Evolutionary conservation across 2,888 invertebrate genomes (phyloP), one percentile per base, ranked within the genome.

Genomic region (Lottia scabra): DNA sequence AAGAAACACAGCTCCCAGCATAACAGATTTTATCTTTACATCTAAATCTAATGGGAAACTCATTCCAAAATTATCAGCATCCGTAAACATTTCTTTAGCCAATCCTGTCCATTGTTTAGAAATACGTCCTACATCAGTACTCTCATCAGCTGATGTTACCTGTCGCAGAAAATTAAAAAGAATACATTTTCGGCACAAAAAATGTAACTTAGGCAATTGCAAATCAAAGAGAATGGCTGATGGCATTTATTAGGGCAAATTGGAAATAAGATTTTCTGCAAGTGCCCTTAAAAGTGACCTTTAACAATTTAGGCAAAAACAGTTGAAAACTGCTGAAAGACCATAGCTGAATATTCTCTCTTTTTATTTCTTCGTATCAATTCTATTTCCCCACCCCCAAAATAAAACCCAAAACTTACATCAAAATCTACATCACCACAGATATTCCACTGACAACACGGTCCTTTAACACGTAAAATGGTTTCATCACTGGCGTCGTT

Each of bases 31-130:
- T 71, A 94, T 92, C 81, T 93, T 94, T 1, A 94, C 95, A 87
- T 96, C 96, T 85, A 97, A 91, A 89, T 97, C 96, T 91, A 94
- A 91, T 0, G 97, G 97, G 89, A 98, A 97, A n/a, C 93, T 93
- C 75, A 97, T 94, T 38, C 96, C 96, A 89, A 97, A 97, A 89
- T 94, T 93, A 89, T 97, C 96, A 0, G 95, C 92, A 90, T 96
- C 95, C 0, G 96, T 95, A 88, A 96, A 96, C 74, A 93, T 90
- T 91, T 96, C 96, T 72, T 95, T 92, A 0, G 93, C 91, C 65
- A 96, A 84, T 0, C 96, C 96, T 0, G 95, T 93, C 96, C 96
- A 97, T 87, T 96, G 94, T 88, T 97, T 97, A 0, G 94, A 94
- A 81, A 98, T 96, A 88, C 93, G 93, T 1, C 97, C 97, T 72